A percentile compares a stretch with the other conserved stretches of the same genome.
Evolutionary conservation across 2,113 vertebrate genomes (phyloP).

Genomic region (Elgaria multicarinata): DNA sequence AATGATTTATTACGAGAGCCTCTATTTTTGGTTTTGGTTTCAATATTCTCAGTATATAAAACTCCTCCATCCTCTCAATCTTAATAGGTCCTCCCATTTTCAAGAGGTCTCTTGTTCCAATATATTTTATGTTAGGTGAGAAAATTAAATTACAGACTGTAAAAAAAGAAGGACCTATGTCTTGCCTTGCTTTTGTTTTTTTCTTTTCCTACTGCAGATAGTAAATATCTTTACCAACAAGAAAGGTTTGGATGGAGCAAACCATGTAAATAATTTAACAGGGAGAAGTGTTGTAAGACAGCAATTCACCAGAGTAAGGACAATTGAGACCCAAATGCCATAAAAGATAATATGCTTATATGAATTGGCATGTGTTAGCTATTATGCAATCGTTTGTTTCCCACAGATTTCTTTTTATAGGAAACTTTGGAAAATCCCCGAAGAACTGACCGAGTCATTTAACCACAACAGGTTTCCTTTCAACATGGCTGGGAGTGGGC

Average conservation of each 20-base stretch:
- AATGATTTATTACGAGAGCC: not conserved
- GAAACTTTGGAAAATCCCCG: slow-evolving; percentile 81
- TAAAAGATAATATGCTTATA: slow-evolving; percentile 79
- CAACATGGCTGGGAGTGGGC: slow-evolving; percentile 76
- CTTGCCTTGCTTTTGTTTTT: not conserved
- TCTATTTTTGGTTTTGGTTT: not conserved
- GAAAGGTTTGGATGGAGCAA: not conserved
- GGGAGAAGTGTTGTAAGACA: slow-evolving; percentile 61
- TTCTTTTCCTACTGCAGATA: slow-evolving; percentile 10
- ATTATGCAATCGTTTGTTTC: slow-evolving; percentile 83
- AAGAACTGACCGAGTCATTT: slow-evolving; percentile 80
- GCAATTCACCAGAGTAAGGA: slow-evolving; percentile 64
- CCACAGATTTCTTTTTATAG: slow-evolving; percentile 85
- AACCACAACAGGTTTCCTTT: slow-evolving; percentile 84
- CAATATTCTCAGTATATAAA: not conserved
- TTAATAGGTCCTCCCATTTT: slow-evolving; percentile 5
- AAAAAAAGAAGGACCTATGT: not conserved
- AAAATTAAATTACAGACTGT: slow-evolving; percentile 1
- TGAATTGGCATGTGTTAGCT: slow-evolving; percentile 81
- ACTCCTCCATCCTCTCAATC: not conserved
- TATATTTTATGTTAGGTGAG: slow-evolving; percentile 39
- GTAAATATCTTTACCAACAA: slow-evolving; percentile 8
- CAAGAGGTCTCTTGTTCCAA: not conserved
- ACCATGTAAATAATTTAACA: slow-evolving; percentile 64
- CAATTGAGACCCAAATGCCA: slow-evolving; percentile 70